Conservation (phyloP, 2,888 invertebrate genomes). For the Bombyx huttoni region DNA sequence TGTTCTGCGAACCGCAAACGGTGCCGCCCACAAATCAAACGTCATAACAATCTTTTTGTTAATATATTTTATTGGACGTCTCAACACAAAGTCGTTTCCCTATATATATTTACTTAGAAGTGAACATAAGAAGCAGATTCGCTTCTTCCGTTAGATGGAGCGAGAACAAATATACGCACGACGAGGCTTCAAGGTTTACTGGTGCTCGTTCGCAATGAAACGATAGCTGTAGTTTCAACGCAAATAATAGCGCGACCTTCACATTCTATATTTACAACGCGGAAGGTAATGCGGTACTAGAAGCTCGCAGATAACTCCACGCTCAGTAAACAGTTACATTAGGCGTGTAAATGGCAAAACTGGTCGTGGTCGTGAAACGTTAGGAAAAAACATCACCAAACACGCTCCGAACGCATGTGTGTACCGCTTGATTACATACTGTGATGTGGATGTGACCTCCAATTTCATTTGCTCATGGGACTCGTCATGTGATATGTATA, state of each 20-base stretch:
- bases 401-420: conserved; percentile 1
- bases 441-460: not conserved
- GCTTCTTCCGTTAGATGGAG: conserved; percentile 20
- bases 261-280: conserved; percentile 64
- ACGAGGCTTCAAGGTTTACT: conserved; percentile 35
- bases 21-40: not conserved
- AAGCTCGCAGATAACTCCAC: conserved; percentile 43
- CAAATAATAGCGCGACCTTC: conserved; percentile 60
- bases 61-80: not conserved
- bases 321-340: conserved; percentile 49
- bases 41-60: not conserved
- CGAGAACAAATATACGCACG: conserved; percentile 11
- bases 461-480: not conserved
- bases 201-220: conserved; percentile 24
- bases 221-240: conserved; percentile 31
- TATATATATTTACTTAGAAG: not conserved
- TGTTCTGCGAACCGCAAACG: too few relatives aligned
- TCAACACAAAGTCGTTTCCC: not conserved
- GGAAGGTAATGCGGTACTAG: conserved; percentile 58
- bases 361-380: conserved; percentile 9
- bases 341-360: conserved; percentile 39
- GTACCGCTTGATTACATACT: not conserved
- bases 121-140: conserved; percentile 7
- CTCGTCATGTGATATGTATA: conserved; percentile 2
- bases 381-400: not conserved